These are phyloP conservation scores for Halisarca cf. caerulea DNA, from an alignment of 37 sponge, comb jelly and placozoan species.

Conservation along the genomic window DNA sequence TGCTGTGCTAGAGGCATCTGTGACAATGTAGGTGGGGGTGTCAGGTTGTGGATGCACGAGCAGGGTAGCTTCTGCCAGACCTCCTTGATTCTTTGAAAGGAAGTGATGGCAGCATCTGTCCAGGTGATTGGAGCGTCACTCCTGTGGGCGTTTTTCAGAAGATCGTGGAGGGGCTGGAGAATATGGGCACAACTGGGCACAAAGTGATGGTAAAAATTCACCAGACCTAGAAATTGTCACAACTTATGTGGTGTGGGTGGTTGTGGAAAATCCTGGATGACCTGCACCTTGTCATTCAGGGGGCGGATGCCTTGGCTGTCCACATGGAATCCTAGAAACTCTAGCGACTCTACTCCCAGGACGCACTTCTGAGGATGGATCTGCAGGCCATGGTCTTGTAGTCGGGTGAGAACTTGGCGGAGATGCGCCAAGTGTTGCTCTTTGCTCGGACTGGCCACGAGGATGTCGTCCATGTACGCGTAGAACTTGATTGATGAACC, in stretches of 20 bases:
- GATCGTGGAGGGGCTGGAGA: not conserved
- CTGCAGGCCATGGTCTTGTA: not conserved
- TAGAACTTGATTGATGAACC: no score
- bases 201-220: not conserved
- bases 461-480: no score
- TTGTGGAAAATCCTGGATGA: not conserved
- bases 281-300: not conserved
- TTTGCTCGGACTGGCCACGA: no score
- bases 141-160: not conserved
- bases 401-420: not conserved
- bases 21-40: not conserved
- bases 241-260: not conserved
- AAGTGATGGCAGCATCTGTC: not conserved
- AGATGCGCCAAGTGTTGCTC: not conserved
- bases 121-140: not conserved
- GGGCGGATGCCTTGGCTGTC: not conserved
- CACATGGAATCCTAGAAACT: not conserved
- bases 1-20: not conserved
- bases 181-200: not conserved
- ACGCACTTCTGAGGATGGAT: no score
- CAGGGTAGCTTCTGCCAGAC: not conserved
- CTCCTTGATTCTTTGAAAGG: not conserved
- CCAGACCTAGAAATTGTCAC: not conserved
- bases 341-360: not conserved
- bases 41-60: not conserved